Evolutionary conservation across 2,113 vertebrate species (phyloP), one percentile per base, ranked within the genome.

Genomic region (Lasiurus cinereus): DNA sequence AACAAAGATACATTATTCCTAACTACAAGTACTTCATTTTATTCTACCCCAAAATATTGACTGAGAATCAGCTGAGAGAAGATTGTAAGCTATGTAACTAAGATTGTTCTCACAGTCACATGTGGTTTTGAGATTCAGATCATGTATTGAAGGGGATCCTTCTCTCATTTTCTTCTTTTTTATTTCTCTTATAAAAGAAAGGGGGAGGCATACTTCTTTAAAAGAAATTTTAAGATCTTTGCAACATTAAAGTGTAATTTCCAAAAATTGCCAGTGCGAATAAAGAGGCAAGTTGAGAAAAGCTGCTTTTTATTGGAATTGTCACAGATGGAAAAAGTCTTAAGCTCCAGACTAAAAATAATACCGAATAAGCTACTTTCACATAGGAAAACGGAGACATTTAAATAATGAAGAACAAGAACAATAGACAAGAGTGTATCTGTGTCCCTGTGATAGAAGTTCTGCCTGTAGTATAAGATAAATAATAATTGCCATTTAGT

Each of bases 291-390:
- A 80, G 29, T 24, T 13, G 54, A 73, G 70, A 86, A 95, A 90
- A 91, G 21, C 11, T 79, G 36, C 67, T 87, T 90, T 97, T 90
- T 76, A 54, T 78, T 93, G 66, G 7, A 31, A 90, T 67, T 89
- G 7, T 84, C 83, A 64, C 56, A 90, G 52, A 76, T 5, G 66
- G 70, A 85, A 92, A 86, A 83, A 78, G 74, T 72, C 64, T 85
- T 88, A 93, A 90, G 2, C 24, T 86, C 22, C 24, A 94, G 86
- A 91, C 31, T 83, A 88, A 93, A 96, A 88, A 88, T 72, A 82
- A 77, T 82, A 36, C 14, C 13, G 56, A 48, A n/a, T 50, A 82
- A 90, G 6, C 64, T 93, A 27, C 70, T 92, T 96, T 89, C 27
- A 21, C 72, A 69, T 74, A 70, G 50, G 59, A 92, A 94, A 93